Base-by-base conservation (phyloP, 2,797 vertebrate species). In the Enteromius mattozi region DNA sequence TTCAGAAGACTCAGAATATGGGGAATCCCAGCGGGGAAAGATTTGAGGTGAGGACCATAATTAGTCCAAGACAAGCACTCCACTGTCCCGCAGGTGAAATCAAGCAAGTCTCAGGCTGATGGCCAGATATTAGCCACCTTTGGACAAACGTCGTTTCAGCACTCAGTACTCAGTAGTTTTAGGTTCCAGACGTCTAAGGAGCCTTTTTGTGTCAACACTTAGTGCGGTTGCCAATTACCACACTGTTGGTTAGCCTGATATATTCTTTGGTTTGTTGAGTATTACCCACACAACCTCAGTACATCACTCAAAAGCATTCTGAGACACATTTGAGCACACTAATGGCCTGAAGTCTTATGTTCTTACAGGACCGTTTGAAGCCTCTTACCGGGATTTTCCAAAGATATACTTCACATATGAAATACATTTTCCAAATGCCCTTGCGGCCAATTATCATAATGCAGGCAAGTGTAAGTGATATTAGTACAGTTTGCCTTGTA, bases 11-110 rank as follows among this genome's bases (percentile, higher is more conserved):
- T 37, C 51, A 2, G 14, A 49, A 75, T 51, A 13, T 51, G 76
- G 78, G 86, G 82, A 87, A 89, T 86, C 69, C 84, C 88, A 56
- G 2, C 51, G 81, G 89, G 90, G 88, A 80, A 90, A 90, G 86
- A 90, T 93, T 91, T 93, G 91, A 93, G 92, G 92, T 93, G 90
- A 94, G 89, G 89, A 91, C 87, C 86, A 86, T 92, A 92, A 94
- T 93, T 93, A 92, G 61, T 89, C 91, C 88, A 88, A 91, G 92
- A 95, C 93, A 94, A 94, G 93, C 91, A 92, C 90, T 88, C 70
- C 84, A 90, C 92, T 92, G 92, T 94, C 92, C 92, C 84, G 80
- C 76, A 86, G 84, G 87, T 90, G 93, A 93, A 95, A 94, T 91
- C 88, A 75, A 92, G 86, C 19, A 7, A 19, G 56, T 70, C 42